These are phyloP conservation scores for Ylistrum balloti DNA, from an alignment of 1,140 invertebrate species.

Conservation along the genomic window DNA sequence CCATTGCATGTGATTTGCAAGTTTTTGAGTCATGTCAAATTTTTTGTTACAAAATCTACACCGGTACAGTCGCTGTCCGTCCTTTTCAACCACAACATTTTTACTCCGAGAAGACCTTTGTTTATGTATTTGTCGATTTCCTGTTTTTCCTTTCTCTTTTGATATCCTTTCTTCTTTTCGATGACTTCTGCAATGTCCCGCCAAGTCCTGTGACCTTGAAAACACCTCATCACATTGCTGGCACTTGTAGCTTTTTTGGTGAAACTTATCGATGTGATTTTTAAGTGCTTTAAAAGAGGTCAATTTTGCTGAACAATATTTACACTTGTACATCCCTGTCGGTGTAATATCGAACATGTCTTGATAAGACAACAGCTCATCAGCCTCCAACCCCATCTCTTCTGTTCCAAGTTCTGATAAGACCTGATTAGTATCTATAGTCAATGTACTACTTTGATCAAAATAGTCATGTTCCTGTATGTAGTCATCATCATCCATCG, in stretches of 20 bases:
- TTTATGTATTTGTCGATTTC: background rate
- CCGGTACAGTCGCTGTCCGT: background rate
- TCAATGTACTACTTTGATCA: background rate
- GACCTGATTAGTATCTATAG: background rate
- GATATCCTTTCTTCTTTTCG: background rate
- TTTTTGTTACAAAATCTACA: conserved; percentile 41
- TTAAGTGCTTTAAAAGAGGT: background rate
- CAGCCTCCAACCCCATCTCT: background rate
- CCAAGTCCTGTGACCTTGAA: conserved; percentile 45
- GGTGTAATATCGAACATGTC: conserved; percentile 36
- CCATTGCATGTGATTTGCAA: conserved; percentile 40
- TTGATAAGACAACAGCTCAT: background rate
- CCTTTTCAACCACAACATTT: background rate
- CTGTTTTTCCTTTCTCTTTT: background rate
- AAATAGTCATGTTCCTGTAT: background rate
- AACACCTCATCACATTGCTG: conserved; percentile 47
- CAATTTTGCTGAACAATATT: conserved; percentile 43
- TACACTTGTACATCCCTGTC: conserved; percentile 43
- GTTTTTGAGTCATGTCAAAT: conserved; percentile 37
- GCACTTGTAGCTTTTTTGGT: conserved; percentile 52
- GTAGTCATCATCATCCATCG: conserved; percentile 41
- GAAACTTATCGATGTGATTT: background rate
- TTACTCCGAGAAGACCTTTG: background rate
- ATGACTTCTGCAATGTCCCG: conserved; percentile 41
- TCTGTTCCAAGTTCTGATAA: background rate